These are phyloP conservation scores for Cinara cedri DNA, from an alignment of 2,888 invertebrate genomes.

Conservation along the genomic window DNA sequence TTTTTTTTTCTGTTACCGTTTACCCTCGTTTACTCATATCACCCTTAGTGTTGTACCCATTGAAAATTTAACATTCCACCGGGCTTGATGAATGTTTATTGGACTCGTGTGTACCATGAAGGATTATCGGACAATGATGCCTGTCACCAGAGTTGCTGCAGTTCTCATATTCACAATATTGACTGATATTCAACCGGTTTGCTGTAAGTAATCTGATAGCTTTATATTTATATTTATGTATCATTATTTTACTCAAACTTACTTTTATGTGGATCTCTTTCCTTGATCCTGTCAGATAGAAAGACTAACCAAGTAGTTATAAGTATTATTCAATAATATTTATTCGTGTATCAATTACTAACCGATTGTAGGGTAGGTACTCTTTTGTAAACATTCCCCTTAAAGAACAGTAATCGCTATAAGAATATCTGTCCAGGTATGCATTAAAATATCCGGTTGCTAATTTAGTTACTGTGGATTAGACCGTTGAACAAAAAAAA, in stretches of 20 bases:
- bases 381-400: no score
- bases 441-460: no score
- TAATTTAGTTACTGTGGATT: no score
- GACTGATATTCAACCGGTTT: background rate
- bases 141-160: background rate
- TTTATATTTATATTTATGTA: background rate
- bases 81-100: constrained; percentile 29
- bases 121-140: constrained; percentile 3
- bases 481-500: no score
- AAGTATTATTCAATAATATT: no score
- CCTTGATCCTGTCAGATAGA: no score
- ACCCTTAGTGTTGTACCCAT: no score
- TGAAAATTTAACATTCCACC: background rate
- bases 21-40: no score
- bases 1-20: background rate
- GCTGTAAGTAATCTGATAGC: constrained; percentile 30
- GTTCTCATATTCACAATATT: constrained; percentile 9
- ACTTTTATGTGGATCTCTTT: no score
- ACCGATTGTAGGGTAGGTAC: no score
- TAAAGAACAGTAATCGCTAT: background rate
- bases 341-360: no score
- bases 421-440: background rate
- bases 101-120: background rate
- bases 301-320: no score
- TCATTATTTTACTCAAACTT: background rate